Evolutionary conservation across 2,888 invertebrate species (phyloP), one percentile per base, ranked within the genome.

Genomic region (Rhagonycha fulva): DNA sequence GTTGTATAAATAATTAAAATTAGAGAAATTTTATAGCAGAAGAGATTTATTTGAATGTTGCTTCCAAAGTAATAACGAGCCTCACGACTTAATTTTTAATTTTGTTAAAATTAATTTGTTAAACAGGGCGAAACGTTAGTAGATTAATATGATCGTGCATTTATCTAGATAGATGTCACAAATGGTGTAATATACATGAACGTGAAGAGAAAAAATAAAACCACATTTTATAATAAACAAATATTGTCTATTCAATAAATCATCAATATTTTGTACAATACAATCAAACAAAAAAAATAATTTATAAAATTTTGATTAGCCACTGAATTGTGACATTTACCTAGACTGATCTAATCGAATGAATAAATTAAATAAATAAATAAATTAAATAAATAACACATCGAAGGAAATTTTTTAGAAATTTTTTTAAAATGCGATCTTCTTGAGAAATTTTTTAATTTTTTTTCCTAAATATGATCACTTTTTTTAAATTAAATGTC

Each of bases 281-380:
- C 82, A 77, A 72, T 70, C 26, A 70, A 76, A 73, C 72, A 75
- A 70, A 74, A 71, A 67, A 68, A 67, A 62, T 63, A 74, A 76
- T 72, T 74, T 75, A 71, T 73, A 69, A 69, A 67, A 72, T 63
- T 79, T 75, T 63, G 74, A 68, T 62, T 74, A 83, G 87, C 87
- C 88, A 87, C 88, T 82, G 81, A 80, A 79, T 80, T 87, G 87
- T 87, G 88, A 88, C 88, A 88, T 87, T 84, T 87, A 87, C 87
- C 88, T 87, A 87, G 87, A 84, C 82, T 84, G 14, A 86, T 86
- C 87, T 82, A 69, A 75, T 24, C 90, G 90, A 90, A 90, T 90
- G 90, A 90, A 89, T 90, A 87, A 90, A 83, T 83, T 82, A 82
- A 79, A 82, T 89, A 89, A 89, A 89, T 88, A 89, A 89, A 89